Evolutionary conservation across 2,113 vertebrate species (phyloP).

Genomic region (Donacobius atricapilla): DNA sequence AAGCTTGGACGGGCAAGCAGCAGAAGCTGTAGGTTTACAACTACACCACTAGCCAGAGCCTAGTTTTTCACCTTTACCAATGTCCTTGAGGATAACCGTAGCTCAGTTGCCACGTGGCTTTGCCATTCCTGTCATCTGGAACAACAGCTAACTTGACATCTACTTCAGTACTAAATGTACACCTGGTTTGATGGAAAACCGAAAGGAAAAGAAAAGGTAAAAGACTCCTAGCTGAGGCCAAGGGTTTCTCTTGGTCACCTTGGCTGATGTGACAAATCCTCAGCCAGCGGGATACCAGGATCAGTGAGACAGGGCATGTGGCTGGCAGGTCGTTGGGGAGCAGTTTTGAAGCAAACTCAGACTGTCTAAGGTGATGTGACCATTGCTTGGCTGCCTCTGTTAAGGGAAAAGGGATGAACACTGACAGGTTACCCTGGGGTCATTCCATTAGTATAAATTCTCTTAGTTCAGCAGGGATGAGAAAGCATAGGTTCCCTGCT

Average conservation of each 20-base stretch:
- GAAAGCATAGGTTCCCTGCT: background rate
- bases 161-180: constrained; percentile 3
- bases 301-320: background rate
- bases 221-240: constrained; percentile 2
- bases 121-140: constrained; percentile 26
- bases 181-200: constrained; percentile 12
- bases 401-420: constrained; percentile 37
- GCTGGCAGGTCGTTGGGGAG: background rate
- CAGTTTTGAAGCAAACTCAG: background rate
- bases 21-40: constrained; percentile 44
- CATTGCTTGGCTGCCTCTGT: constrained; percentile 6
- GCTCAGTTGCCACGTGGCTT: constrained; percentile 16
- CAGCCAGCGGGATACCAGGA: background rate
- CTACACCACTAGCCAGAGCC: constrained; percentile 49
- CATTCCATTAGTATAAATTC: background rate
- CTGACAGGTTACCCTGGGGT: constrained; percentile 28
- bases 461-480: background rate
- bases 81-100: constrained; percentile 31
- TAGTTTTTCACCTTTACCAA: background rate
- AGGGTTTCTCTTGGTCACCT: background rate
- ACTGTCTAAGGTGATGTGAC: background rate
- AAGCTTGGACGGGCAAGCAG: constrained; percentile 31
- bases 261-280: constrained; percentile 1
- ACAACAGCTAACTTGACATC: constrained; percentile 1
- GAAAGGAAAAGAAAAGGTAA: constrained; percentile 10